These are phyloP conservation scores for Lepidotrigona ventralis DNA, from an alignment of 1,140 invertebrate genomes.

Conservation along the genomic window DNA sequence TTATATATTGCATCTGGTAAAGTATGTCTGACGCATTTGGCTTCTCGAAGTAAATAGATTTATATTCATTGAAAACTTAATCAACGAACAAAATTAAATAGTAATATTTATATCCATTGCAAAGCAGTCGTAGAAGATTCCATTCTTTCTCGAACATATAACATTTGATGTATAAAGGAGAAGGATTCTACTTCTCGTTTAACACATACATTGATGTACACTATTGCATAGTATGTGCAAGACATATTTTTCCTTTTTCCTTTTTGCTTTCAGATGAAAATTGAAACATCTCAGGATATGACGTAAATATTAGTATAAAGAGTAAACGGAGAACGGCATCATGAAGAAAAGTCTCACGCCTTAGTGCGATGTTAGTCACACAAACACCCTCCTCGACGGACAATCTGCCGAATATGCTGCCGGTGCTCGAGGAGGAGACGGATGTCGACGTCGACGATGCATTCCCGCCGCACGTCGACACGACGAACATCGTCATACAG, in stretches of 20 bases:
- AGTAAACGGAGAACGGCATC: constrained; percentile 28
- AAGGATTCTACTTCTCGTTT: not conserved
- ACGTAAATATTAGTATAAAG: constrained; percentile 65
- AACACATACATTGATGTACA: no score
- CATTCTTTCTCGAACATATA: not conserved
- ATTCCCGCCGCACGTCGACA: constrained; percentile 87
- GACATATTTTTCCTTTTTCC: not conserved
- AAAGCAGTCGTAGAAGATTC: no score
- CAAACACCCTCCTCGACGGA: constrained; percentile 72
- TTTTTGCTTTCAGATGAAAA: constrained; percentile 75
- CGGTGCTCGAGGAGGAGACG: constrained; percentile 84
- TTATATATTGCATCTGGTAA: not conserved
- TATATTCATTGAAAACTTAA: constrained; percentile 8
- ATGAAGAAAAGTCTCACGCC: constrained; percentile 69
- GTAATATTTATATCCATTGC: not conserved
- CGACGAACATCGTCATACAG: constrained; percentile 84
- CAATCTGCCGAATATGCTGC: constrained; percentile 75
- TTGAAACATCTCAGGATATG: constrained; percentile 75
- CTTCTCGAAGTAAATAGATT: constrained; percentile 1
- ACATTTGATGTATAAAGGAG: not conserved
- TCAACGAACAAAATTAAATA: constrained; percentile 1
- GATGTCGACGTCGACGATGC: constrained; percentile 84
- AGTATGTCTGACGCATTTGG: not conserved
- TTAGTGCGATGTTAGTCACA: constrained; percentile 74
- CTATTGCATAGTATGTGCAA: no score